These are phyloP conservation scores for Clarias platycephalus DNA, from an alignment of 2,797 vertebrate species.

Conservation along the genomic window DNA sequence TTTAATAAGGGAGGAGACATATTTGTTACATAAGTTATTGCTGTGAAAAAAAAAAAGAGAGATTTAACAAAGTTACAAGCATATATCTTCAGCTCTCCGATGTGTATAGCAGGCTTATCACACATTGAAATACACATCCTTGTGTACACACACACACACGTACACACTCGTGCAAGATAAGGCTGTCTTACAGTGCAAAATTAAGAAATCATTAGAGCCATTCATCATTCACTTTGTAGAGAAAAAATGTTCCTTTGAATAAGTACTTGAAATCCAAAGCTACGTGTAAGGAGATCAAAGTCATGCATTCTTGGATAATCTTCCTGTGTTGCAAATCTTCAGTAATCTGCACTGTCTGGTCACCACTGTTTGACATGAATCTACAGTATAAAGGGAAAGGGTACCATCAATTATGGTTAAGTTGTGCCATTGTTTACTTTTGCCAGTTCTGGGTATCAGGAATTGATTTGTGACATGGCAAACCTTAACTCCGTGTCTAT, in stretches of 20 bases:
- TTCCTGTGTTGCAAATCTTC: conserved; percentile 75
- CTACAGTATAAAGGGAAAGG: conserved; percentile 75
- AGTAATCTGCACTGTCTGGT: conserved; percentile 70
- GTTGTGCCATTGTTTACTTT: conserved; percentile 72
- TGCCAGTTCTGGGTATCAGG: conserved; percentile 65
- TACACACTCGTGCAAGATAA: conserved; percentile 53
- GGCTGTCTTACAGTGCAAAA: conserved; percentile 58
- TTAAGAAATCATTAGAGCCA: conserved; percentile 66
- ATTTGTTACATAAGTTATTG: conserved; percentile 53
- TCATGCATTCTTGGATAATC: conserved; percentile 73
- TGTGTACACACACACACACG: conserved; percentile 30
- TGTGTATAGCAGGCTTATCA: conserved; percentile 40
- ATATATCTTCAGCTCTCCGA: conserved; percentile 47
- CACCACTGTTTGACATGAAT: conserved; percentile 76
- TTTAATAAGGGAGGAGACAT: conserved; percentile 56
- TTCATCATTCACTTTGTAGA: conserved; percentile 63
- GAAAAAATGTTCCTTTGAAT: conserved; percentile 62
- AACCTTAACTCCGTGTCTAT: conserved; percentile 27
- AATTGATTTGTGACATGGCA: conserved; percentile 63
- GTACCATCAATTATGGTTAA: conserved; percentile 70
- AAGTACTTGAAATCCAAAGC: conserved; percentile 75
- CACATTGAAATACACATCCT: conserved; percentile 31
- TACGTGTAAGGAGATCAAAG: conserved; percentile 76
- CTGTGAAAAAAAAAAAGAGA: conserved; percentile 37
- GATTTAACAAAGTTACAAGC: conserved; percentile 31